Base-by-base conservation (phyloP, 37 sponge, comb jelly and placozoan genomes). In the Crambe crambe region DNA sequence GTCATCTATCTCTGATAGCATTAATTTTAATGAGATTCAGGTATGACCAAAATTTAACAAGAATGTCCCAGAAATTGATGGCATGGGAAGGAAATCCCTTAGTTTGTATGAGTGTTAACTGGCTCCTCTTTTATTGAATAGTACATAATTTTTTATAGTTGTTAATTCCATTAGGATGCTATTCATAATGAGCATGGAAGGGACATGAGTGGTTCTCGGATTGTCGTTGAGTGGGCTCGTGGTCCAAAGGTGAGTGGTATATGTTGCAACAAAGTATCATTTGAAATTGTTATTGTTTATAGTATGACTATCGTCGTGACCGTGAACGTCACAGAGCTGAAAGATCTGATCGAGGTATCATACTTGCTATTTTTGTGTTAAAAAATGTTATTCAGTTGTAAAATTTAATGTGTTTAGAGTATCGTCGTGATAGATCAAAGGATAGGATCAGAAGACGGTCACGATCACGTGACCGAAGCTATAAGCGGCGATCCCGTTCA, bases 141-240 rank as follows among this genome's bases (percentile, higher is more conserved):
- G n/a, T n/a, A n/a, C n/a, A n/a, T n/a, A n/a, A n/a, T n/a, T n/a
- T n/a, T n/a, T n/a, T n/a, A n/a, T n/a, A n/a, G 10, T 64, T 40
- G 2, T 29, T 64, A 3, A 18, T 42, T 42, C 27, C 15, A 29
- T 18, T 78, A 92, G 92, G 92, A 92, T 92, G 92, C 92, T 38
- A 83, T 92, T 26, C 74, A 64, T 0, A 43, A 68, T 66, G 92
- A 92, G 42, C 84, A 92, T 78, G 92, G 92, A 27, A 37, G 92
- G 51, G 92, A 92, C n/a, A 69, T 92, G 37, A 58, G 44, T 32
- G 92, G 92, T 23, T 37, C 83, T 26, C 62, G 79, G 12, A 92
- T 92, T 47, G 92, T 92, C 17, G 92, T 92, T 23, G 92, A 92
- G 63, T 92, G 92, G 92, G 76, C 92, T 5, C 47, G 89, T 58